Evolutionary conservation across 1,140 invertebrate genomes (phyloP), one percentile per base, ranked within the genome.

Genomic region (Meloidogyne exigua): DNA sequence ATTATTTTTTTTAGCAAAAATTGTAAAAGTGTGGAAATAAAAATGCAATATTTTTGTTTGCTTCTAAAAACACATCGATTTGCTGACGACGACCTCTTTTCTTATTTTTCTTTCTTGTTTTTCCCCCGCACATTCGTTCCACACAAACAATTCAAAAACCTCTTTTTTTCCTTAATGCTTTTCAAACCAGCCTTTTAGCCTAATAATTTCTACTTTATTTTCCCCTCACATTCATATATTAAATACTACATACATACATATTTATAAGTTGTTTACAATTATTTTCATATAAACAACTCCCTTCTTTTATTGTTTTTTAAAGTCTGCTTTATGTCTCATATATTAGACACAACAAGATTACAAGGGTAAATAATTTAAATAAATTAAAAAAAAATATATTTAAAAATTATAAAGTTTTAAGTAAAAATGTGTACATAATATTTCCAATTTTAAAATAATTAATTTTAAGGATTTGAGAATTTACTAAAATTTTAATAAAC

Each of bases 1-100:
- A 9, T 39, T 39, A 39, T 9, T 39, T 57, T 57, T 57, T 57
- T 57, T n/a, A n/a, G 18, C 18, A 57, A 57, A 57, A 57, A 57
- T 57, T 57, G 49, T 57, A 57, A 57, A 57, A 57, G 49, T 57
- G 49, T 57, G 49, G 49, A 57, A 57, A 57, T 12, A 57, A 57
- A 57, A 57, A 57, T 57, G 49, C 18, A 57, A 57, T 57, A 57
- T 57, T 57, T 57, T 57, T 57, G 49, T 57, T 57, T 57, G 2
- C 42, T 57, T 57, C 49, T 57, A n/a, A 18, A 49, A 57, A 57
- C 18, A 57, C 49, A 57, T 57, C n/a, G 49, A 57, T 57, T 57
- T 57, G 5, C 7, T 57, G 49, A 57, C n/a, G 49, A 57, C 49
- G n/a, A 57, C 49, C 49, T 57, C 18, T 57, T 49, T n/a, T 57